phyloP scores from a whole-genome alignment of 2,888 invertebrate species.

The Eretmocerus hayati region DNA sequence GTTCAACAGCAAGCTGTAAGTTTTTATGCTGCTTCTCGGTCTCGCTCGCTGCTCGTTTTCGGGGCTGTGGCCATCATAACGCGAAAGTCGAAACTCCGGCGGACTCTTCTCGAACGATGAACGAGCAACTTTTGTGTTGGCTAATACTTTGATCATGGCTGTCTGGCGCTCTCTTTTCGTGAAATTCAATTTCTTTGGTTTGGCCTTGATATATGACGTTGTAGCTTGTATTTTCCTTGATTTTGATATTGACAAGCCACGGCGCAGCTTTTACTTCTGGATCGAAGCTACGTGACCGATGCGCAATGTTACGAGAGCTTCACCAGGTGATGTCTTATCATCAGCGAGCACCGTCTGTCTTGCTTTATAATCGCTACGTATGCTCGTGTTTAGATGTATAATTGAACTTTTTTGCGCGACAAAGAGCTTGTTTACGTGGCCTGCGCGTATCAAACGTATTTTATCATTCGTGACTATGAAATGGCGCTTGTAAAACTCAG shows the following conservation, averaged over 20 bases:
- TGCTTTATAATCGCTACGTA: too few relatives aligned
- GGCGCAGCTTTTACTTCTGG: too few relatives aligned
- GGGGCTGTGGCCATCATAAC: too few relatives aligned
- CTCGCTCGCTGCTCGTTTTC: background rate
- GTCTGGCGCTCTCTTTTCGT: background rate
- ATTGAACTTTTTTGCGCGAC: too few relatives aligned
- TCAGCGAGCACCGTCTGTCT: too few relatives aligned
- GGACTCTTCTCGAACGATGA: conserved; percentile 19
- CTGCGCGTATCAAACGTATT: background rate
- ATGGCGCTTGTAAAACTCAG: background rate
- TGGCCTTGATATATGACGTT: background rate
- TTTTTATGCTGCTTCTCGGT: too few relatives aligned
- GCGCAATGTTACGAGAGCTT: too few relatives aligned
- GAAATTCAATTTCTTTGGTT: background rate
- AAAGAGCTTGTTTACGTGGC: background rate
- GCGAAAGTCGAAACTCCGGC: background rate
- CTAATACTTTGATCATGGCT: background rate
- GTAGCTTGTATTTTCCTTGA: background rate
- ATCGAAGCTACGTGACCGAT: too few relatives aligned
- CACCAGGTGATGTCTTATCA: too few relatives aligned
- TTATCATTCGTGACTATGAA: too few relatives aligned
- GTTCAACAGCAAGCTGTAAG: conserved; percentile 66
- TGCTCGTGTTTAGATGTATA: too few relatives aligned
- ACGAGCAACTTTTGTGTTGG: conserved; percentile 17
- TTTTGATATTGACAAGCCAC: too few relatives aligned